Base-by-base conservation (phyloP, 2,888 invertebrate species). In the Coenonympha glycerion region DNA sequence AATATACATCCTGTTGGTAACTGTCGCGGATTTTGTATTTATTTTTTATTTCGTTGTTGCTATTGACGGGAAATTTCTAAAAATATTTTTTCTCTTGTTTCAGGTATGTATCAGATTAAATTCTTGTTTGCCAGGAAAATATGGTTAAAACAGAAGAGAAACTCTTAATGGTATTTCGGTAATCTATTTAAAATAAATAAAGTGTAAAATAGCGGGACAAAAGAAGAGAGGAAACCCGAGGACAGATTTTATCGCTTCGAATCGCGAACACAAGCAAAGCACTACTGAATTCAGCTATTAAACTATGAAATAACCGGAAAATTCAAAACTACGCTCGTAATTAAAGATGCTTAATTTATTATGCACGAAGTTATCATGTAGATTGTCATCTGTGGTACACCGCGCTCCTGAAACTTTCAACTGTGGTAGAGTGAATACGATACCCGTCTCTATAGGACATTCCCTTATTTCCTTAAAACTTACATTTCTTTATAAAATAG, bases 101-200 rank as follows among this genome's bases (percentile, higher is more conserved):
- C 60, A 61, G 59, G 59, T 61, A 61, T 41, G 59, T 59, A 56
- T n/a, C 37, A 15, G 34, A 19, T 6, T 21, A 6, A 8, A 24
- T 4, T 13, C 6, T 31, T 13, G 9, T 1, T 2, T 26, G 9
- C 2, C 24, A 26, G 2, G 24, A n/a, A 26, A 8, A 26, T 24
- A 8, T 8, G 24, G 24, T 24, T 8, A 24, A n/a, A n/a, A n/a
- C n/a, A n/a, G n/a, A n/a, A n/a, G n/a, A n/a, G n/a, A n/a, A n/a
- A n/a, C n/a, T n/a, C n/a, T n/a, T n/a, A n/a, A n/a, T n/a, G n/a
- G n/a, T n/a, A n/a, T n/a, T n/a, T n/a, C n/a, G n/a, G n/a, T n/a
- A n/a, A n/a, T n/a, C n/a, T n/a, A n/a, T n/a, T n/a, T n/a, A n/a
- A n/a, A n/a, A n/a, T n/a, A n/a, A n/a, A n/a, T n/a, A n/a, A n/a